A percentile compares a stretch with the other conserved stretches of the same genome.
phyloP scores from a whole-genome alignment of 2,888 invertebrate species.

The Apamea crenata region DNA sequence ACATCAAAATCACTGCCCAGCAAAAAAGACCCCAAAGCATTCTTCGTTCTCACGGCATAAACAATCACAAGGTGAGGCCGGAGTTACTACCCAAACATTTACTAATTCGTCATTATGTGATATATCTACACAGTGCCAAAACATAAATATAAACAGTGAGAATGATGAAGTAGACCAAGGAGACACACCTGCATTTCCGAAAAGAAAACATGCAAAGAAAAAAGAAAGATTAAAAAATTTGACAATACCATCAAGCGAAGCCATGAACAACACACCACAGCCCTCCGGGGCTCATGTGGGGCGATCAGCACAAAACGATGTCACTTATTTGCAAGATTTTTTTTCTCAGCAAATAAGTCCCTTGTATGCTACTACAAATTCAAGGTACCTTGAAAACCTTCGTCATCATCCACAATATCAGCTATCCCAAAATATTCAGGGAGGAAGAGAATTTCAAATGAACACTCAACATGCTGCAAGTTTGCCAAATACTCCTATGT shows the following conservation, averaged over 20 bases:
- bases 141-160: slow-evolving; percentile 70
- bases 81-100: slow-evolving; percentile 53
- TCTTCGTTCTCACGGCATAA: slow-evolving; percentile 57
- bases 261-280: slow-evolving; percentile 59
- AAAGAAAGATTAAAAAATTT: slow-evolving; percentile 79
- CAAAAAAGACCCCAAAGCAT: slow-evolving; percentile 57
- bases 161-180: slow-evolving; percentile 66
- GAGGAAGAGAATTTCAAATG: slow-evolving; percentile 46
- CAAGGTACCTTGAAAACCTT: slow-evolving; percentile 84
- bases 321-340: slow-evolving; percentile 76
- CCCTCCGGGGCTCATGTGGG: slow-evolving; percentile 61
- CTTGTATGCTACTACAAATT: slow-evolving; percentile 78
- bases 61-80: slow-evolving; percentile 54
- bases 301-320: slow-evolving; percentile 63
- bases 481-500: slow-evolving; percentile 74
- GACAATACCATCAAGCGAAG: slow-evolving; percentile 72
- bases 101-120: slow-evolving; percentile 66
- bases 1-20: slow-evolving; percentile 58
- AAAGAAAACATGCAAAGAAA: slow-evolving; percentile 80
- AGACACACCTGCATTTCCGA: slow-evolving; percentile 64
- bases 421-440: slow-evolving; percentile 71
- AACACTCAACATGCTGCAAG: slow-evolving; percentile 69
- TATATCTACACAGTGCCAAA: slow-evolving; percentile 67
- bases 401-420: slow-evolving; percentile 83
- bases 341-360: slow-evolving; percentile 78